Conservation (phyloP, 1,140 invertebrate species). For the Pentalonia nigronervosa region DNA sequence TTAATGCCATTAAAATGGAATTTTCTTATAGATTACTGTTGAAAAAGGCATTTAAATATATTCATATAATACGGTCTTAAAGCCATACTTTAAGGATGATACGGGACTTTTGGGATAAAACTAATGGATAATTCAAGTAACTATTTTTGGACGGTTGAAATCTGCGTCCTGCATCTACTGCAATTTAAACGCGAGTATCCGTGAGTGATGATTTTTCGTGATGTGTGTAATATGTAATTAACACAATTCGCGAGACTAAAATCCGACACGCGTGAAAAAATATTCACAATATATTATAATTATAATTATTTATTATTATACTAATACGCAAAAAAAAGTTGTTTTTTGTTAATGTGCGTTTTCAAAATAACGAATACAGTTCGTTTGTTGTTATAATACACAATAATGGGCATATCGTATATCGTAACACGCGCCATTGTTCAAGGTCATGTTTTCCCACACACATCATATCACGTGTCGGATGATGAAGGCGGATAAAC, state of each 20-base stretch:
- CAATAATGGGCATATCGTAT: neutral
- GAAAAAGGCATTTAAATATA: no score
- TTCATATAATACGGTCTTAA: no score
- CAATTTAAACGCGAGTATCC: neutral
- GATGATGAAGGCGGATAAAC: neutral
- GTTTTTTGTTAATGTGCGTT: neutral
- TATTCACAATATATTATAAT: neutral
- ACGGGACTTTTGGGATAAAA: no score
- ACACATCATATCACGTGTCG: constrained; percentile 13
- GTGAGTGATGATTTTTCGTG: no score
- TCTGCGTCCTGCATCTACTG: neutral
- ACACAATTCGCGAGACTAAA: neutral
- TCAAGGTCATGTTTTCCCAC: neutral
- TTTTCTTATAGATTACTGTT: no score
- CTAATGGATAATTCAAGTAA: neutral
- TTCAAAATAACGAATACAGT: neutral
- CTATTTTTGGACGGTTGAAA: neutral
- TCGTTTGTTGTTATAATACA: neutral
- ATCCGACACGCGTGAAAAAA: neutral
- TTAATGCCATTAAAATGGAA: no score
- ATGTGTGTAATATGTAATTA: neutral
- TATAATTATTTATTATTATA: neutral
- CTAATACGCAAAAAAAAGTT: neutral
- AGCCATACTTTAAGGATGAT: no score
- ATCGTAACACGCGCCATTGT: neutral